Evolutionary conservation across 2,888 invertebrate genomes (phyloP).

Genomic region (Emmelina monodactyla): DNA sequence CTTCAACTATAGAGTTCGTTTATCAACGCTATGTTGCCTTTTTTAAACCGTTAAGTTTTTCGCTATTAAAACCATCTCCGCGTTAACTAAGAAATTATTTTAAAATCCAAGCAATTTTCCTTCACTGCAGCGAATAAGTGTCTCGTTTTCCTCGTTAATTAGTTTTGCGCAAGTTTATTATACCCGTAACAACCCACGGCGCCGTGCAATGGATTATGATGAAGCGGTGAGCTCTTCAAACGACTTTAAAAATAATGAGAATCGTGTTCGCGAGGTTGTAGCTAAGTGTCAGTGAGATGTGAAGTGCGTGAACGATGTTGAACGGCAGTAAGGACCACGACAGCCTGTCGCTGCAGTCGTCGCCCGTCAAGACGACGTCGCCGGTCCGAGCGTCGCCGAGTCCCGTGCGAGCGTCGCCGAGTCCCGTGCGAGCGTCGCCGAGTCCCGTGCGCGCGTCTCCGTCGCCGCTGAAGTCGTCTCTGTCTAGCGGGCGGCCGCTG

Average conservation of each 20-base stretch:
- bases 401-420: constrained; percentile 42
- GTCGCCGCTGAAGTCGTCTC: constrained; percentile 47
- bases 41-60: no score
- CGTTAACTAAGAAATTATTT: no score
- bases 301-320: constrained; percentile 27
- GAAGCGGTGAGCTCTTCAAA: no score
- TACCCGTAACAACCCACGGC: no score
- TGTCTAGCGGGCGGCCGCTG: constrained; percentile 35
- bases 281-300: constrained; percentile 1
- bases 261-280: constrained; percentile 14
- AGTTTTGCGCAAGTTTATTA: no score
- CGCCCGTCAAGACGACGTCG: constrained; percentile 34
- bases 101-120: no score
- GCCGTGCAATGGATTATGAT: no score
- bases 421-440: constrained; percentile 43
- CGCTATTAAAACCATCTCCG: no score
- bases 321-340: constrained; percentile 46
- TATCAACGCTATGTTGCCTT: no score
- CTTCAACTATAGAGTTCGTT: no score
- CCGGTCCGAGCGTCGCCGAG: constrained; percentile 47
- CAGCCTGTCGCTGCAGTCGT: constrained; percentile 39
- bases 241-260: constrained; percentile 18
- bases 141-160: no score
- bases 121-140: no score
- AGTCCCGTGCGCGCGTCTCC: constrained; percentile 47